A percentile compares a stretch with the other conserved stretches of the same genome.
phyloP scores from a whole-genome alignment of 1,140 invertebrate species.

The Drosophila micromelanica region DNA sequence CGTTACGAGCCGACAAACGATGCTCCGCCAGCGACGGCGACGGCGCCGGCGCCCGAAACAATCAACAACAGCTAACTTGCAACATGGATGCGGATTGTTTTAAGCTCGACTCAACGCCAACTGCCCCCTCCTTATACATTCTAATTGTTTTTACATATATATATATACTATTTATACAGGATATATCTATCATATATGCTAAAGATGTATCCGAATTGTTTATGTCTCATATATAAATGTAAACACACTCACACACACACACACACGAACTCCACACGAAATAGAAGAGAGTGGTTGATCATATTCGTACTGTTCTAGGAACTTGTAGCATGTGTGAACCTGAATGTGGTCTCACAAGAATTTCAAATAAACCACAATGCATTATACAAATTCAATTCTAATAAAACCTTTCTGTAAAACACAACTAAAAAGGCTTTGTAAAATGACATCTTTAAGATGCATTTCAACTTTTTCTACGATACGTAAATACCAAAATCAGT shows the following conservation, averaged over 20 bases:
- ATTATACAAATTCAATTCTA: background rate
- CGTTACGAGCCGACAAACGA: slow-evolving; percentile 50
- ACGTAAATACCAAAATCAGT: too few relatives aligned
- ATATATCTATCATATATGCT: slow-evolving; percentile 14
- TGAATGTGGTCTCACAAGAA: background rate
- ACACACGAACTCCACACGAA: slow-evolving; percentile 22
- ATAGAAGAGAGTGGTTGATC: slow-evolving; percentile 9
- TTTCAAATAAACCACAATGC: slow-evolving; percentile 14
- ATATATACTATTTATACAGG: slow-evolving; percentile 14
- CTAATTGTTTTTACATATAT: slow-evolving; percentile 38
- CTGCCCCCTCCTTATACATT: slow-evolving; percentile 39
- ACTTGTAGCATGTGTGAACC: slow-evolving; percentile 1
- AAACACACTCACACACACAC: background rate
- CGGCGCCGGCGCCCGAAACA: slow-evolving; percentile 6
- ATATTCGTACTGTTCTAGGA: background rate
- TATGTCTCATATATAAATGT: background rate
- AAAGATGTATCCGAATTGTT: slow-evolving; percentile 16
- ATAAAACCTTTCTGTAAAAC: background rate
- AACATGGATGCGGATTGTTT: background rate
- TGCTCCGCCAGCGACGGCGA: slow-evolving; percentile 7
- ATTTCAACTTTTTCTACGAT: too few relatives aligned
- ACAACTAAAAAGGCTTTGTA: too few relatives aligned
- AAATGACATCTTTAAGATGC: too few relatives aligned
- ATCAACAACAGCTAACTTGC: slow-evolving; percentile 56
- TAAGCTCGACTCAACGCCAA: slow-evolving; percentile 28